A percentile compares a stretch with the other conserved stretches of the same genome.
These are phyloP conservation scores for Budorcas taxicolor DNA, from an alignment of 2,113 vertebrate genomes.

Conservation along the genomic window DNA sequence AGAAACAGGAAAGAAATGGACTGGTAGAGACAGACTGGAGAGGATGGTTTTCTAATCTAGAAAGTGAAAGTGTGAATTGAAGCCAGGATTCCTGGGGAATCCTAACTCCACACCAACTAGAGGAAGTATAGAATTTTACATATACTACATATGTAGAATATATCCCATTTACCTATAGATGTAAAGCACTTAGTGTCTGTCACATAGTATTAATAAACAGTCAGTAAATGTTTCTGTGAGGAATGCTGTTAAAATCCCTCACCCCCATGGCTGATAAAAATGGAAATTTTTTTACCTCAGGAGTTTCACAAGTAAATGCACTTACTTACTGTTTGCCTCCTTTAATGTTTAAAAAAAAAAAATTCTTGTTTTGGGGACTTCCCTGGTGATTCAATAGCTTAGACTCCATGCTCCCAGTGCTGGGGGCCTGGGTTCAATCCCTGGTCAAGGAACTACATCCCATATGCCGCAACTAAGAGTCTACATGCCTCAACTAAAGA, in stretches of 20 bases:
- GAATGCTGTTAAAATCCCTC: not conserved
- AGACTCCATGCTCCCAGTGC: not conserved
- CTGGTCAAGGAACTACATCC: not conserved
- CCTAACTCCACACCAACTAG: not conserved
- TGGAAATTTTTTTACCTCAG: not conserved
- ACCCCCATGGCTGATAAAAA: not conserved
- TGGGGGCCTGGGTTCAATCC: not conserved
- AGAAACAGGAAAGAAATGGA: not conserved
- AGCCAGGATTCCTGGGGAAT: not conserved
- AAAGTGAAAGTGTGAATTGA: not conserved
- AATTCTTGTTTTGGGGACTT: not conserved
- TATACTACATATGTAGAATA: not conserved
- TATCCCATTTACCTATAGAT: not conserved
- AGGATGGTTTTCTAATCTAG: not conserved
- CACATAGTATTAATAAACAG: not conserved
- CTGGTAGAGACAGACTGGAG: not conserved
- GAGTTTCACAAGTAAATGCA: conserved; percentile 13
- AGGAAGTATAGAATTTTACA: not conserved
- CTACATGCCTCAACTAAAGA: not conserved
- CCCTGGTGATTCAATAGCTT: not conserved
- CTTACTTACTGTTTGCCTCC: not conserved
- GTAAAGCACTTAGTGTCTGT: not conserved
- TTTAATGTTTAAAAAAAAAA: not conserved
- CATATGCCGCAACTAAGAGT: not conserved
- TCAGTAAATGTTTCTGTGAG: conserved; percentile 2